Percentiles rank a stretch among this genome's conserved stretches.
Evolutionary conservation across 2,888 invertebrate species (phyloP).

Genomic region (Melanophora roralis): DNA sequence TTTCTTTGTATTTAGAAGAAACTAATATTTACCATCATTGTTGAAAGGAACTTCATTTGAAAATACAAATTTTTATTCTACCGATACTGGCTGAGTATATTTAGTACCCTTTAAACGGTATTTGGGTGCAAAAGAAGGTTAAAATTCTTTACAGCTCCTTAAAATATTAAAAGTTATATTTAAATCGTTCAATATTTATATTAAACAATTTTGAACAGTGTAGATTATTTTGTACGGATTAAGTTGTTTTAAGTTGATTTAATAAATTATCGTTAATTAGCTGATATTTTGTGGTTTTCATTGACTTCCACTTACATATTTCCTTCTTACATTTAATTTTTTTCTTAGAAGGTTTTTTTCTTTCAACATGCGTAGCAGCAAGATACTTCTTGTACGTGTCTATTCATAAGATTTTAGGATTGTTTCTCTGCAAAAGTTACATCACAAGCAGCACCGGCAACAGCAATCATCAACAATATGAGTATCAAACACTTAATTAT

Average conservation of each 20-base stretch:
- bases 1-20: too few relatives aligned
- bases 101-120: too few relatives aligned
- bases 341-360: slow-evolving; percentile 27
- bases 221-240: background rate
- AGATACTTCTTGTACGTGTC: slow-evolving; percentile 71
- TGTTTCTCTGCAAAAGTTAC: slow-evolving; percentile 30
- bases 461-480: background rate
- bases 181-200: too few relatives aligned
- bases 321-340: slow-evolving; percentile 11
- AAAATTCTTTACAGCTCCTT: too few relatives aligned
- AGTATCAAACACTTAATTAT: slow-evolving; percentile 21
- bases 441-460: slow-evolving; percentile 4
- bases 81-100: too few relatives aligned
- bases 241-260: slow-evolving; percentile 68
- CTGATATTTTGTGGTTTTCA: slow-evolving; percentile 66
- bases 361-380: slow-evolving; percentile 68
- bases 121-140: too few relatives aligned
- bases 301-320: slow-evolving; percentile 19
- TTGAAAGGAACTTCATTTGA: too few relatives aligned
- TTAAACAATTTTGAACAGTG: background rate
- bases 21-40: too few relatives aligned
- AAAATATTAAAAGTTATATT: too few relatives aligned
- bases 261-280: slow-evolving; percentile 76
- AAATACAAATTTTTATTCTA: too few relatives aligned
- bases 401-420: slow-evolving; percentile 65